Evolutionary conservation across 2,888 invertebrate species (phyloP), one percentile per base, ranked within the genome.

Genomic region (Xylophagus ater): DNA sequence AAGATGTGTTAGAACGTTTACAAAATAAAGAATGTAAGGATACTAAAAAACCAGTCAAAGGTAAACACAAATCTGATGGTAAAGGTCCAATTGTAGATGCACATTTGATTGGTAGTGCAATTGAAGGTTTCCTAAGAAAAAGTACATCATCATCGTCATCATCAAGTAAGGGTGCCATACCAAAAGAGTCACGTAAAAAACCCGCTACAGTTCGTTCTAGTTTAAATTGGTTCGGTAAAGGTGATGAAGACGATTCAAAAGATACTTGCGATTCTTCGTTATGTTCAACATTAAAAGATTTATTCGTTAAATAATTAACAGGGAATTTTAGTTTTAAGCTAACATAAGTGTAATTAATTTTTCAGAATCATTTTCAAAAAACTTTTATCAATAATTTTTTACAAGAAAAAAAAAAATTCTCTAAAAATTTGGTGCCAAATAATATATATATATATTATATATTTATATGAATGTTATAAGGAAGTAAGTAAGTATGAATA

Each of bases 271-370:
- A 87, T 53, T 78, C 83, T 28, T 81, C 81, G 20, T 72, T 87
- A 50, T 86, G 86, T 67, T 78, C 85, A 47, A 82, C 86, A 31
- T 67, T 87, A 37, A 87, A 87, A 65, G 86, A 87, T 65, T 75
- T 87, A 36, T 87, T 87, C 61, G 86, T 85, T 58, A 87, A 87
- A 75, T 81, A 76, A 67, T 57, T 57, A 46, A 50, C 53, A 47
- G 53, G 51, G 49, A 53, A 47, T 40, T 49, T 54, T 39, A 53
- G 51, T 34, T 53, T 53, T 48, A 52, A 49, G 40, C 46, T 53
- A 35, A 49, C 52, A 37, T 52, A 50, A 49, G 47, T 32, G 10
- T n/a, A 25, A 25, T 3, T 7, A 19, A 9, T 1, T 13, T 20
- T 20, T 12, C n/a, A n/a, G n/a, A n/a, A n/a, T n/a, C n/a, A n/a